phyloP scores from a whole-genome alignment of 2,797 vertebrate species.

The Momotus momota region DNA sequence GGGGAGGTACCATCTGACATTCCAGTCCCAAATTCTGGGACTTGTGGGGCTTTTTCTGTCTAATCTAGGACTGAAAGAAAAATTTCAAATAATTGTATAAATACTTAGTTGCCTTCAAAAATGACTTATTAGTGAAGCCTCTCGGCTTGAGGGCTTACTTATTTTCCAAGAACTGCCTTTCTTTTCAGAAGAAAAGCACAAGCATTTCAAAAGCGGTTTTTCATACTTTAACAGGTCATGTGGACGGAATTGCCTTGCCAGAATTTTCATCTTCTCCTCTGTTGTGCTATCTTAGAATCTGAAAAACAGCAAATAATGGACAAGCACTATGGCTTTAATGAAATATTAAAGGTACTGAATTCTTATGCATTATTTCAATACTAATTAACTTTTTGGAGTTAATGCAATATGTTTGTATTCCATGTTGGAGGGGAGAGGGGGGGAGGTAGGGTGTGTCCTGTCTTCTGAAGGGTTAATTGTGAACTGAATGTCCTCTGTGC shows the following conservation, averaged over 20 bases:
- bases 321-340: conserved; percentile 95
- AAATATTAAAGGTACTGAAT: conserved; percentile 92
- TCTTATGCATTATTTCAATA: background rate
- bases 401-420: background rate
- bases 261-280: conserved; percentile 96
- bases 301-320: conserved; percentile 99
- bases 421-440: background rate
- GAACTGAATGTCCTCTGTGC: background rate
- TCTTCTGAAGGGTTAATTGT: background rate
- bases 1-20: background rate
- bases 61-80: background rate
- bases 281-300: conserved; percentile 95
- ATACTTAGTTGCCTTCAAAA: background rate
- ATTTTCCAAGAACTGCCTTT: background rate
- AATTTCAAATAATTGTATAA: background rate
- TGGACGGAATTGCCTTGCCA: conserved; percentile 95
- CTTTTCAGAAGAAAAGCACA: background rate
- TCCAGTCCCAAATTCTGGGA: background rate
- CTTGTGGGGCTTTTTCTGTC: background rate
- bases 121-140: background rate
- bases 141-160: background rate
- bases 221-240: conserved; percentile 87
- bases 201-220: background rate
- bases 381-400: background rate
- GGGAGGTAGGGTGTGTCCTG: background rate